Evolutionary conservation across 2,113 vertebrate genomes (phyloP).

Genomic region (Speoplatyrhinus poulsoni): DNA sequence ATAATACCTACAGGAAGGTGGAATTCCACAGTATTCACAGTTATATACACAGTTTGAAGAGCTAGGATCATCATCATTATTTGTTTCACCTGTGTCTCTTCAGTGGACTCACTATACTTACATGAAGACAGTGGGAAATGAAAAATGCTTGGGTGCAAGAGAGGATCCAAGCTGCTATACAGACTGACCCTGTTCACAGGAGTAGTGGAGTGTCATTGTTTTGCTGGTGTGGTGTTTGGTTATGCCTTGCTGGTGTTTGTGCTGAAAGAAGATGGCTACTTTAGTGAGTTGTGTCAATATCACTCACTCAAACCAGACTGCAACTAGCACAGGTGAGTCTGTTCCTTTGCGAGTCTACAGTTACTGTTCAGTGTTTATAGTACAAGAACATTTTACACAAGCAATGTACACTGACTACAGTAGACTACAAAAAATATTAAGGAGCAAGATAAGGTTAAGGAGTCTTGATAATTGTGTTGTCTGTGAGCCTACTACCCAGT

Average conservation of each 20-base stretch:
- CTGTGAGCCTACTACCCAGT: too few species aligned
- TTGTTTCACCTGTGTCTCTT: too few species aligned
- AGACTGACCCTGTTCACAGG: conserved; percentile 80
- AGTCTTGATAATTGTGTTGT: too few species aligned
- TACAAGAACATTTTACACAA: too few species aligned
- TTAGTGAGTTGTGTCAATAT: conserved; percentile 53
- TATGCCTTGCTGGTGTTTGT: conserved; percentile 87
- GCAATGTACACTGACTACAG: too few species aligned
- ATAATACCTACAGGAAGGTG: too few species aligned
- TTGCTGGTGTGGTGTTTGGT: conserved; percentile 83
- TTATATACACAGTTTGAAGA: too few species aligned
- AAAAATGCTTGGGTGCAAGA: conserved; percentile 50
- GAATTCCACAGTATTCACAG: too few species aligned
- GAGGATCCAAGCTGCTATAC: conserved; percentile 46
- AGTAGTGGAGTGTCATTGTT: conserved; percentile 83
- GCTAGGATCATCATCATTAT: too few species aligned
- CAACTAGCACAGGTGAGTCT: conserved; percentile 43
- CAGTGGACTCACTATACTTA: not conserved
- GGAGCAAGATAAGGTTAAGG: not conserved
- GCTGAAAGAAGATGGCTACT: conserved; percentile 83
- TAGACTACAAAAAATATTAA: too few species aligned
- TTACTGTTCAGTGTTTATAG: too few species aligned
- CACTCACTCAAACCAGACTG: conserved; percentile 40
- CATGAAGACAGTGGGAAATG: not conserved
- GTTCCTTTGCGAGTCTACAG: too few species aligned